Evolutionary conservation across 2,797 vertebrate species (phyloP).

Genomic region (Acanthurus tractus): DNA sequence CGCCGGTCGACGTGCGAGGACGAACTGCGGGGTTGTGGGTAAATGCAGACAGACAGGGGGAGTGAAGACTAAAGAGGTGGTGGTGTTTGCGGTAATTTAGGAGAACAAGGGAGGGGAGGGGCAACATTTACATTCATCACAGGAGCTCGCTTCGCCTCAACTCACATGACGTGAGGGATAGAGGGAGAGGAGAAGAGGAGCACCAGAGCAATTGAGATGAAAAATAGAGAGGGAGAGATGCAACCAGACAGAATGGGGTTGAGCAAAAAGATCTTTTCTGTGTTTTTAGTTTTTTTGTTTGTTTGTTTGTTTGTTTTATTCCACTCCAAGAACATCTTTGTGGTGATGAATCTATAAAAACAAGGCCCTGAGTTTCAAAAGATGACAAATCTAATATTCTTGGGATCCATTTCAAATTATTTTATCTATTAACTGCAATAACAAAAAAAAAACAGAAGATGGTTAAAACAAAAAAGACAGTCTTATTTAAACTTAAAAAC

Average conservation of each 20-base stretch:
- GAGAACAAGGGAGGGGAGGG: conserved; percentile 74
- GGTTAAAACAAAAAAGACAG: conserved; percentile 7
- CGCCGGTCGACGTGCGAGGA: conserved; percentile 36
- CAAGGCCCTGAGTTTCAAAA: not conserved
- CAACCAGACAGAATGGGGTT: conserved; percentile 79
- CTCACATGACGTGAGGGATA: conserved; percentile 63
- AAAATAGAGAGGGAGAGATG: conserved; percentile 45
- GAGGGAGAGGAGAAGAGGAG: conserved; percentile 36
- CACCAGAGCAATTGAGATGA: conserved; percentile 45
- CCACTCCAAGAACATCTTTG: conserved; percentile 43
- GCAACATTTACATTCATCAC: conserved; percentile 81
- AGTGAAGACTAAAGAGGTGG: conserved; percentile 56
- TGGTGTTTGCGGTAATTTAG: conserved; percentile 79
- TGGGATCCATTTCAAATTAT: too few relatives aligned
- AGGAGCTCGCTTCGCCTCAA: conserved; percentile 66
- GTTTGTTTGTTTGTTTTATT: conserved; percentile 6
- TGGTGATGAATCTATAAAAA: conserved; percentile 41
- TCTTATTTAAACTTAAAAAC: conserved; percentile 20
- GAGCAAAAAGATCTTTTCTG: conserved; percentile 66
- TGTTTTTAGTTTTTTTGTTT: conserved; percentile 45
- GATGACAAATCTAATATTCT: too few relatives aligned
- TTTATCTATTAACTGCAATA: too few relatives aligned
- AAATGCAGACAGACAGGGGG: conserved; percentile 62
- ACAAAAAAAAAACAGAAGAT: not conserved
- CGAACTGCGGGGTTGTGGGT: conserved; percentile 50